These are phyloP conservation scores for Cynaeus angustus DNA, from an alignment of 2,888 invertebrate species.

Conservation along the genomic window DNA sequence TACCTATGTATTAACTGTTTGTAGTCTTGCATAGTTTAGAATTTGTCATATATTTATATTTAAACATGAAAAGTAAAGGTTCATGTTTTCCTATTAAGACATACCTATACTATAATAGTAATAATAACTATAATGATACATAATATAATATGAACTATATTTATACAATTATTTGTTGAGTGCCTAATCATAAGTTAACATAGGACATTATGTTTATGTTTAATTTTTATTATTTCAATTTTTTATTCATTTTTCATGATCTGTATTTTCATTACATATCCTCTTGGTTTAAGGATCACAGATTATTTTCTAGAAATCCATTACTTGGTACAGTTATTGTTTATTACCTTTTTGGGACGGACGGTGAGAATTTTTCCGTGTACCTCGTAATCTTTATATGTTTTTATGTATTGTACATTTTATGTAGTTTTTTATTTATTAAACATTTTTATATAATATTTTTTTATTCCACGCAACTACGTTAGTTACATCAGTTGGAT, in stretches of 20 bases:
- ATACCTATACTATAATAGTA: constrained; percentile 56
- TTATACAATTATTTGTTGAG: constrained; percentile 69
- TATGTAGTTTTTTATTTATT: constrained; percentile 54
- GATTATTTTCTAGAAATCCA: constrained; percentile 32
- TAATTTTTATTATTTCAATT: constrained; percentile 51
- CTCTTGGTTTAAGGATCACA: constrained; percentile 59
- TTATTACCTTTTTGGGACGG: constrained; percentile 34
- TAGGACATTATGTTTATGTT: constrained; percentile 44
- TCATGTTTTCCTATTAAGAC: constrained; percentile 65
- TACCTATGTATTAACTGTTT: constrained; percentile 64
- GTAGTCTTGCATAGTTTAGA: constrained; percentile 57
- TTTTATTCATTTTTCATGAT: constrained; percentile 57
- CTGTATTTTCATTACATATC: constrained; percentile 61
- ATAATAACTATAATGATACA: constrained; percentile 52
- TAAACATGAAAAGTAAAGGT: constrained; percentile 59
- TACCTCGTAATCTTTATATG: constrained; percentile 50
- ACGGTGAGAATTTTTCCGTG: constrained; percentile 43
- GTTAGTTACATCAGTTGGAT: background rate
- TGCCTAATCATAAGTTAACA: constrained; percentile 67
- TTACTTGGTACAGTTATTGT: constrained; percentile 45
- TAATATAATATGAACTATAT: constrained; percentile 60
- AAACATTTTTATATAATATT: constrained; percentile 50
- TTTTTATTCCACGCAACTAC: no score
- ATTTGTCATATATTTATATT: constrained; percentile 68
- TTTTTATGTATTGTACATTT: constrained; percentile 50